Evolutionary conservation across 2,888 invertebrate genomes (phyloP).

Genomic region (Chloroclysta siterata): DNA sequence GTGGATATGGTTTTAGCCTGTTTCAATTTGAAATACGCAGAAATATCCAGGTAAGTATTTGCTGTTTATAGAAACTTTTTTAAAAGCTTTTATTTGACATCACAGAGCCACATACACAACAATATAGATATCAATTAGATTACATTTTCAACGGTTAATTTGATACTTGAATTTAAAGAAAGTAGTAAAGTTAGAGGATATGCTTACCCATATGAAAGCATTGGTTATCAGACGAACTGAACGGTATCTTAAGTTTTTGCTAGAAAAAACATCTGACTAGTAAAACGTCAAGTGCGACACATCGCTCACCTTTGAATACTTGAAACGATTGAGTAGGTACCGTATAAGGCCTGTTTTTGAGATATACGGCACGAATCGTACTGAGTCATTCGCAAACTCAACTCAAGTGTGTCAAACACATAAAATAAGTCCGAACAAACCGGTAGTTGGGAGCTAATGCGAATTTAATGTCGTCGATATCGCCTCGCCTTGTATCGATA

Average conservation of each 20-base stretch:
- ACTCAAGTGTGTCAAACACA: conserved; percentile 56
- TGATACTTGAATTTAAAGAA: background rate
- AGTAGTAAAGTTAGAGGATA: too few relatives aligned
- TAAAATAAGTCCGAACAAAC: conserved; percentile 59
- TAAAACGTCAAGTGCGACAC: background rate
- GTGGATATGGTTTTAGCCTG: background rate
- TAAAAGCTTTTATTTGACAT: conserved; percentile 6
- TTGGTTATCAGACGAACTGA: too few relatives aligned
- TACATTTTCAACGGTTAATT: background rate
- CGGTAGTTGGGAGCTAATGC: conserved; percentile 71
- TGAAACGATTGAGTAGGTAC: background rate
- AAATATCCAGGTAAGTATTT: conserved; percentile 9
- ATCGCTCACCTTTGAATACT: background rate
- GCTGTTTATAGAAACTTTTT: conserved; percentile 7
- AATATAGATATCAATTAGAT: background rate
- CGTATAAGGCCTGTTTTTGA: conserved; percentile 20
- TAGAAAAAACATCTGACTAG: background rate
- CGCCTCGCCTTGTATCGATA: conserved; percentile 60
- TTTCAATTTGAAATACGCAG: conserved; percentile 13
- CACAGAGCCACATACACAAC: background rate
- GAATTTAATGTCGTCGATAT: conserved; percentile 71
- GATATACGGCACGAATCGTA: conserved; percentile 20
- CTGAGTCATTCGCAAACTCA: conserved; percentile 33
- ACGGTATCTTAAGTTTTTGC: too few relatives aligned
- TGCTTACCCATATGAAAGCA: too few relatives aligned